Percentiles rank a stretch among this genome's conserved stretches.
These are phyloP conservation scores for Tenualosa thibaudeaui DNA, from an alignment of 2,797 vertebrate genomes.

Conservation along the genomic window DNA sequence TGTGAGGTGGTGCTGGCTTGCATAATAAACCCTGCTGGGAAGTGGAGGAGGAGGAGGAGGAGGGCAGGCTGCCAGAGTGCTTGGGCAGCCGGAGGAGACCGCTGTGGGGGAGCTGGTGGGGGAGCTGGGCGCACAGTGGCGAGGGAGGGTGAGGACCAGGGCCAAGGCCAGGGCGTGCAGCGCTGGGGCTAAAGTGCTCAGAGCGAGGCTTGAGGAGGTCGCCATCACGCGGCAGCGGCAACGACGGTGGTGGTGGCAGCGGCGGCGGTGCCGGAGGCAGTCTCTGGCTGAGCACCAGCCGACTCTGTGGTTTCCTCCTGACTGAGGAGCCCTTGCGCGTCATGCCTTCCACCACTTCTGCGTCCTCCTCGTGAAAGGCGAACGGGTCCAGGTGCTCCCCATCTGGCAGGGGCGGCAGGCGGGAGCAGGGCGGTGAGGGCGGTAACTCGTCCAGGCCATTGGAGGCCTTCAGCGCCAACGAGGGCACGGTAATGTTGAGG, in stretches of 20 bases:
- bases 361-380: constrained; percentile 90
- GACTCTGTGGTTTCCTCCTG: constrained; percentile 91
- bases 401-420: constrained; percentile 86
- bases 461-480: constrained; percentile 89
- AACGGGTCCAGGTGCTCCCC: constrained; percentile 93
- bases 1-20: constrained; percentile 94
- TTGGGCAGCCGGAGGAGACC: constrained; percentile 74
- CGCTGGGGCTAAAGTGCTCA: constrained; percentile 95
- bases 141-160: constrained; percentile 61
- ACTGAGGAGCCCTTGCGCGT: constrained; percentile 85
- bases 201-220: constrained; percentile 82
- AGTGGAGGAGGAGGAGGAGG: constrained; percentile 29
- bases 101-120: constrained; percentile 70
- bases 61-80: constrained; percentile 73
- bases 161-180: constrained; percentile 64
- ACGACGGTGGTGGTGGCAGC: background rate
- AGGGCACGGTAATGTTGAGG: constrained; percentile 94
- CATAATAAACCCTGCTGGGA: constrained; percentile 89
- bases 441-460: constrained; percentile 93
- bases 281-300: constrained; percentile 87
- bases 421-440: constrained; percentile 89
- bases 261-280: constrained; percentile 67
- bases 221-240: constrained; percentile 70
- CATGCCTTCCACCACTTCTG: constrained; percentile 83
- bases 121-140: constrained; percentile 68